A percentile compares a stretch with the other conserved stretches of the same genome.
phyloP scores from a whole-genome alignment of 64 coral and sea anemone species.

The Montipora foliosa region DNA sequence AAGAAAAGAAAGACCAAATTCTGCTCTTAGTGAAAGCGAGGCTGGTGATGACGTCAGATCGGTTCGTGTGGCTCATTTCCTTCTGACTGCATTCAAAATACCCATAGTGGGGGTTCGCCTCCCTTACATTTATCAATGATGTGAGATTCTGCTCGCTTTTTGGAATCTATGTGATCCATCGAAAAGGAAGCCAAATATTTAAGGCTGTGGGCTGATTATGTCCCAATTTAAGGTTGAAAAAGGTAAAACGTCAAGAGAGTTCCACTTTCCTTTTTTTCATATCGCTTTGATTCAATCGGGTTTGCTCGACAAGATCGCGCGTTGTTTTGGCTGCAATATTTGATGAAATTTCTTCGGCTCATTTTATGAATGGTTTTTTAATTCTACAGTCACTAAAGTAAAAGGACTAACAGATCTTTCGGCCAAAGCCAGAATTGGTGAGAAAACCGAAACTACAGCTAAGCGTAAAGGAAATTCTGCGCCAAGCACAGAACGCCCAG shows the following conservation, averaged over 20 bases:
- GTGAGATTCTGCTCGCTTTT: conserved; percentile 27
- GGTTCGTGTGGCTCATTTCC: not conserved
- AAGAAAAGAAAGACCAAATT: not conserved
- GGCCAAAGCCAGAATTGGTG: conserved; percentile 24
- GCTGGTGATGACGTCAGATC: conserved; percentile 4
- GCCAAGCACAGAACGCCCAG: conserved; percentile 18
- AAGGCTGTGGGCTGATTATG: conserved; percentile 38
- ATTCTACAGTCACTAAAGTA: conserved; percentile 66
- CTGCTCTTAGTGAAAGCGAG: conserved; percentile 27
- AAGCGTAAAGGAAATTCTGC: conserved; percentile 34
- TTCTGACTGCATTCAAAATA: conserved; percentile 43
- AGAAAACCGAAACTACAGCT: conserved; percentile 13
- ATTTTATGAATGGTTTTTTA: conserved; percentile 3
- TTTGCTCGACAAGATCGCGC: not conserved
- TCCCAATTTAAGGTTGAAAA: conserved; percentile 78
- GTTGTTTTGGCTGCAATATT: conserved; percentile 17
- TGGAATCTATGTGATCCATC: conserved; percentile 40
- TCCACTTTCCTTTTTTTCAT: not conserved
- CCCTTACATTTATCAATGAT: conserved; percentile 44
- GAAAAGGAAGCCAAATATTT: not conserved
- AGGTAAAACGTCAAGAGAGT: conserved; percentile 3
- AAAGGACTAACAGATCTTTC: conserved; percentile 65
- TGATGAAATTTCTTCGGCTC: conserved; percentile 11
- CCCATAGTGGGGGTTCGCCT: conserved; percentile 15
- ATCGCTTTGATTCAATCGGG: not conserved